Evolutionary conservation across 2,113 vertebrate species (phyloP).

Genomic region (Axis porcinus): DNA sequence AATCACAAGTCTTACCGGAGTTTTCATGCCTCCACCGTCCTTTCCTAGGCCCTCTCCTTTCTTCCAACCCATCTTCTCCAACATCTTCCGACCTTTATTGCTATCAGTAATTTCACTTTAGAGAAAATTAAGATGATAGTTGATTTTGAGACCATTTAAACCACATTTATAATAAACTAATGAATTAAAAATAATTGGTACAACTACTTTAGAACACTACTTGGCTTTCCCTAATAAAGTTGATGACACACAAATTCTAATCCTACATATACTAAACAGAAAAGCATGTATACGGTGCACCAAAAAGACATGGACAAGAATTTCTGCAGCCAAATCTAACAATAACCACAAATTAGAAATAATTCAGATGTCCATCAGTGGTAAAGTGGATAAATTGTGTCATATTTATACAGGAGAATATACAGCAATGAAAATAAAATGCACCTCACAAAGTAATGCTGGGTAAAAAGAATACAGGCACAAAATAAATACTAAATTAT

Average conservation of each 20-base stretch:
- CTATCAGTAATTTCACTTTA: conserved; percentile 93
- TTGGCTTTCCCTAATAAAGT: neutral
- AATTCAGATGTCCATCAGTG: neutral
- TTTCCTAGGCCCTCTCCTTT: conserved; percentile 96
- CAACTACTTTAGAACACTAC: neutral
- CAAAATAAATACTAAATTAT: neutral
- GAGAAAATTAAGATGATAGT: conserved; percentile 53
- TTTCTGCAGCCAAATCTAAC: neutral
- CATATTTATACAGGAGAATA: neutral
- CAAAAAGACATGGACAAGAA: neutral
- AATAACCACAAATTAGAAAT: neutral
- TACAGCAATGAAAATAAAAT: neutral
- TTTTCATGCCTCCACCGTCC: conserved; percentile 90
- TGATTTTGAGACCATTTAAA: conserved; percentile 10
- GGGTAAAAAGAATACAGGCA: neutral
- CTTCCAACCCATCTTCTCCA: conserved; percentile 99
- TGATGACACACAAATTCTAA: neutral
- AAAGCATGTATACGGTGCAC: neutral
- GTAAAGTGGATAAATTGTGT: neutral
- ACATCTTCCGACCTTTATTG: conserved; percentile 96
- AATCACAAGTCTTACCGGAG: conserved; percentile 84
- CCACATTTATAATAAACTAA: conserved; percentile 20
- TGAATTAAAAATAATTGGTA: neutral
- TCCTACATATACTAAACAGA: neutral
- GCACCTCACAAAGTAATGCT: neutral